Conservation (phyloP, 2,113 vertebrate genomes). For the Poeciliopsis occidentalis region DNA sequence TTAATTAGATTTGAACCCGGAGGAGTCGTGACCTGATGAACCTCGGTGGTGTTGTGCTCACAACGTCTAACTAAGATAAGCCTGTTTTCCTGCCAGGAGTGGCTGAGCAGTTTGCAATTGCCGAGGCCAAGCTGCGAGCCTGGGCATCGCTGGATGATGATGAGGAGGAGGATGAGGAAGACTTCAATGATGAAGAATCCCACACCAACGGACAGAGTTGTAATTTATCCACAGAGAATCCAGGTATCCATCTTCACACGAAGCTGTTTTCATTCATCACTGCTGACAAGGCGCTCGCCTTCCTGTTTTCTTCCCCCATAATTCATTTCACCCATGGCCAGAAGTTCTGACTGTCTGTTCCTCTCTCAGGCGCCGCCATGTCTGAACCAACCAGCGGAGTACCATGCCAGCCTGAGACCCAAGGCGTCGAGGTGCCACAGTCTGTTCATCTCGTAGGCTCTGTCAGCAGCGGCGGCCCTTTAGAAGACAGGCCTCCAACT, state of each 20-base stretch:
- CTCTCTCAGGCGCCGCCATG: constrained; percentile 68
- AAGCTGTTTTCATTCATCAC: constrained; percentile 21
- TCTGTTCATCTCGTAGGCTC: constrained; percentile 27
- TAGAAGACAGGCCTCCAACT: constrained; percentile 28
- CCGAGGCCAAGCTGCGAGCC: constrained; percentile 93
- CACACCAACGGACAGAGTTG: constrained; percentile 67
- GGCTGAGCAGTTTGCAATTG: constrained; percentile 95
- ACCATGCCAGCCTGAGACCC: constrained; percentile 55
- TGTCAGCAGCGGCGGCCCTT: constrained; percentile 27
- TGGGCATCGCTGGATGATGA: constrained; percentile 95
- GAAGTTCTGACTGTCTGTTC: constrained; percentile 75
- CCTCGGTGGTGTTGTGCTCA: neutral
- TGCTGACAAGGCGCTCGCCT: constrained; percentile 47
- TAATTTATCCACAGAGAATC: constrained; percentile 49
- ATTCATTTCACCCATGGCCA: constrained; percentile 33
- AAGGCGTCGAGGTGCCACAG: constrained; percentile 19
- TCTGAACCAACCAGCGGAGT: constrained; percentile 43
- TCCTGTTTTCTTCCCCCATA: constrained; percentile 8
- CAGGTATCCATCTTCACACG: constrained; percentile 61
- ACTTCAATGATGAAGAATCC: constrained; percentile 89
- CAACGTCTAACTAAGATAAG: neutral
- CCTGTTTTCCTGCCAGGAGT: constrained; percentile 77
- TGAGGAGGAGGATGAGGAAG: constrained; percentile 87
- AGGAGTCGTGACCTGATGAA: neutral
- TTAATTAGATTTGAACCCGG: neutral